phyloP scores from a whole-genome alignment of 2,797 vertebrate genomes.

The Alca torda region DNA sequence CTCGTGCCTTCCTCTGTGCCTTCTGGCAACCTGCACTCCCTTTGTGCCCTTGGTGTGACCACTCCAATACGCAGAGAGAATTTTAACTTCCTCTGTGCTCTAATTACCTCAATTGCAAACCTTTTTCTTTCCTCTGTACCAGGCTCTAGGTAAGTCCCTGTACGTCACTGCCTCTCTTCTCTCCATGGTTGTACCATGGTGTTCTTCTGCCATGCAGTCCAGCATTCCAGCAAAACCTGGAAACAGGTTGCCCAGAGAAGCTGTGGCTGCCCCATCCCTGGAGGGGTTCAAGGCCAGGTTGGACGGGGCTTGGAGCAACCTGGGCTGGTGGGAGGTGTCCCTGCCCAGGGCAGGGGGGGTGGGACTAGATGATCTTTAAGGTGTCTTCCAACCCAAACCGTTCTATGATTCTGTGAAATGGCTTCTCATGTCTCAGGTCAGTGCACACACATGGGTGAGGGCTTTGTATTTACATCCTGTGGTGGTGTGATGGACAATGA shows the following conservation, averaged over 20 bases:
- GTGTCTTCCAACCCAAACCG: not conserved
- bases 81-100: not conserved
- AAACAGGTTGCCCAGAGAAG: not conserved
- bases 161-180: not conserved
- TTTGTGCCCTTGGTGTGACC: not conserved
- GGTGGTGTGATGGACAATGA: not conserved
- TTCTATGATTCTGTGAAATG: not conserved
- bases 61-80: not conserved
- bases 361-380: not conserved
- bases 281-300: not conserved
- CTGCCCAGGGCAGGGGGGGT: not conserved
- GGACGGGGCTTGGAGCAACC: not conserved
- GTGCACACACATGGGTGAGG: not conserved
- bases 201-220: not conserved
- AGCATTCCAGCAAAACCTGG: not conserved
- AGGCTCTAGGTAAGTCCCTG: not conserved
- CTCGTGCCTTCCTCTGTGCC: not conserved
- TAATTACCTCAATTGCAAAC: not conserved
- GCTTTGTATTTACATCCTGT: not conserved
- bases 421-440: not conserved
- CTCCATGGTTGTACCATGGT: accelerated
- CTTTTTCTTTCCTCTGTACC: not conserved
- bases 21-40: not conserved
- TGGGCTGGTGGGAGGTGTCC: not conserved
- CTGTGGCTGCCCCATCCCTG: not conserved